Evolutionary conservation across 2,797 vertebrate species (phyloP), one percentile per base, ranked within the genome.

Genomic region (Pseudomugil gertrudae): DNA sequence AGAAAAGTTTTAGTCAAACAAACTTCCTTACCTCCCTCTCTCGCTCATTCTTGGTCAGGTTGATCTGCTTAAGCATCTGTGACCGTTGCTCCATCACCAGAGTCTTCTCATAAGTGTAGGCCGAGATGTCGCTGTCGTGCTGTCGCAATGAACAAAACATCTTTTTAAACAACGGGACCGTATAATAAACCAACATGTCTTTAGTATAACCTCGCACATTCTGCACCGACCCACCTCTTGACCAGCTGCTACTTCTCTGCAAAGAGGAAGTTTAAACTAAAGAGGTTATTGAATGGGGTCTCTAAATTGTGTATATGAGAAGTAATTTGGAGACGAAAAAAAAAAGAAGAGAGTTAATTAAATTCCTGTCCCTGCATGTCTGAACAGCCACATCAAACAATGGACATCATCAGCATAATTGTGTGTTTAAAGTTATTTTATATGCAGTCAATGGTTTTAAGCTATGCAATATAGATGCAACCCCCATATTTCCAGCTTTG

Each of bases 51-150:
- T 98, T 99, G 87, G 95, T 97, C 72, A 99, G 92, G 78, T 98
- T 97, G 93, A 99, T 99, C 92, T 98, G 95, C 72, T 99, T 98
- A 38, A 99, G 96, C 90, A 99, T 98, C 93, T 98, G 95, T 4
- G 97, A 98, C 13, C 98, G 94, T 69, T 99, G 98, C 78, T 99
- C 98, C 98, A 99, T 99, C 87, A 98, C 95, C 84, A 99, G 78
- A 0, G 98, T 99, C 93, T 98, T 98, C 92, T 99, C 98, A 0
- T 99, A 99, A 21, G 97, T 99, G 88, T 98, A 99, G 69, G 98
- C 98, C 0, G 98, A 98, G 86, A 99, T 98, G 87, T 99, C 97
- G 0, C 98, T 96, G 86, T 98, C 97, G 0, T 99, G 98, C 98
- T 99, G 24, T 32, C 43, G 63, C 0, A 29, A 47, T 2, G 5